Percentiles rank a stretch among this genome's conserved stretches.
These are phyloP conservation scores for Lordiphosa clarofinis DNA, from an alignment of 1,140 invertebrate species.

Conservation along the genomic window DNA sequence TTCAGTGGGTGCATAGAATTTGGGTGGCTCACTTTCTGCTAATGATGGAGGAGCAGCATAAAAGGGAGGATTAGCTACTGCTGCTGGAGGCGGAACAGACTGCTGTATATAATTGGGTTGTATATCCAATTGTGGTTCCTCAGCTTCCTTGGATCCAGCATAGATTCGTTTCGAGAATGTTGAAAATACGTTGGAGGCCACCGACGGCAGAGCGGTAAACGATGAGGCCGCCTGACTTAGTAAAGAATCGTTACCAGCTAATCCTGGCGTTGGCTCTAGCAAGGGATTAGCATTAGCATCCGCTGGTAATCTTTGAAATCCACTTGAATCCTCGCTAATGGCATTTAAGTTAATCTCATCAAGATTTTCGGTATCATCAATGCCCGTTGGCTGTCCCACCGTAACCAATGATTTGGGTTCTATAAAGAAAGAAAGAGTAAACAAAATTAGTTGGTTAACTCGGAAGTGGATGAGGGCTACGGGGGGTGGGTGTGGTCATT, in stretches of 20 bases:
- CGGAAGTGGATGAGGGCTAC: slow-evolving; percentile 9
- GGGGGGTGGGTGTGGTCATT: not conserved
- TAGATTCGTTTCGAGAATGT: slow-evolving; percentile 82
- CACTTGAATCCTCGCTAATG: slow-evolving; percentile 48
- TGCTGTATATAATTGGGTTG: slow-evolving; percentile 68
- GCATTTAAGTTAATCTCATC: slow-evolving; percentile 79
- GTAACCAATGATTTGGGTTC: slow-evolving; percentile 73
- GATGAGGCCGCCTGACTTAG: slow-evolving; percentile 81
- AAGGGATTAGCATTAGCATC: slow-evolving; percentile 66
- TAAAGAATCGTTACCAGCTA: slow-evolving; percentile 69
- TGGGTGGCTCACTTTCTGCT: slow-evolving; percentile 1
- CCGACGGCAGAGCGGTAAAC: slow-evolving; percentile 82
- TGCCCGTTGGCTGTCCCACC: slow-evolving; percentile 62
- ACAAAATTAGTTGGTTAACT: not conserved
- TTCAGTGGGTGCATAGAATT: slow-evolving; percentile 38
- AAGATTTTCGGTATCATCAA: slow-evolving; percentile 71
- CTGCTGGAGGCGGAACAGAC: slow-evolving; percentile 8
- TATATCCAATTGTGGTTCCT: slow-evolving; percentile 61
- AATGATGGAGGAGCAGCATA: slow-evolving; percentile 46
- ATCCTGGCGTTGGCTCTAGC: slow-evolving; percentile 45
- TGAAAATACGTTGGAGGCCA: slow-evolving; percentile 82
- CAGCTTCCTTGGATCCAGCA: slow-evolving; percentile 40
- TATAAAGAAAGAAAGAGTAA: slow-evolving; percentile 34
- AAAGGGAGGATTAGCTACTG: slow-evolving; percentile 34
- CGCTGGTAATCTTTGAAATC: slow-evolving; percentile 9